These are phyloP conservation scores for Athene cunicularia DNA, from an alignment of 2,113 vertebrate species.

Conservation along the genomic window DNA sequence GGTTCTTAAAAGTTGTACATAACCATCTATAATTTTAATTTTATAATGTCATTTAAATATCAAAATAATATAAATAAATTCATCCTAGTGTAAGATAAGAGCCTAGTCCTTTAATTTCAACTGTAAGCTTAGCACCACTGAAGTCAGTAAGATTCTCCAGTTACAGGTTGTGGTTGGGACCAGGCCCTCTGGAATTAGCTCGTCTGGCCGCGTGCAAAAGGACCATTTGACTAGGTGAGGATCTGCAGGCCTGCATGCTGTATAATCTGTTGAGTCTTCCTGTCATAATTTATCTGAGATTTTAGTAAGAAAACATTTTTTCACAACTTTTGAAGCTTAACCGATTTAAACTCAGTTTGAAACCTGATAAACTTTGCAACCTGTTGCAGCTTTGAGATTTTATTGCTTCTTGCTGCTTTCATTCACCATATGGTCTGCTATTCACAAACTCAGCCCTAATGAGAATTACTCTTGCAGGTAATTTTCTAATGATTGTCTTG, in stretches of 20 bases:
- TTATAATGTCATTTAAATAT: background rate
- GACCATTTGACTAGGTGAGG: background rate
- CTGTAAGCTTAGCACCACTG: background rate
- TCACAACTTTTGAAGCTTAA: background rate
- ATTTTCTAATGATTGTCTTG: conserved; percentile 89
- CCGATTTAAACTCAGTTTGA: conserved; percentile 15
- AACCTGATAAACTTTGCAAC: conserved; percentile 59
- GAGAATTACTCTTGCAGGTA: conserved; percentile 86
- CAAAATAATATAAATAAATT: background rate
- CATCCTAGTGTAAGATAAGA: background rate
- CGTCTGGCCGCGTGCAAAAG: background rate
- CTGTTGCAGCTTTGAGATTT: conserved; percentile 66
- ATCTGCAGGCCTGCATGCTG: background rate
- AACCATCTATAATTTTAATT: background rate
- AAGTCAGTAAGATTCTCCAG: background rate
- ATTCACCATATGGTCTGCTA: conserved; percentile 81
- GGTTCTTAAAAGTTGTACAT: background rate
- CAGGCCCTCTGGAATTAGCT: background rate
- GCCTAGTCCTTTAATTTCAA: background rate
- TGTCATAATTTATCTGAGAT: background rate
- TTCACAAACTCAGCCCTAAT: conserved; percentile 75
- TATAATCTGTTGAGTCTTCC: background rate
- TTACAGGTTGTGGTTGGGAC: background rate
- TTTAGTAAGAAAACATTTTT: background rate
- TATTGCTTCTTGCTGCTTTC: conserved; percentile 71